Base-by-base conservation (phyloP, 2,888 invertebrate species). In the Drosophila diplacantha region DNA sequence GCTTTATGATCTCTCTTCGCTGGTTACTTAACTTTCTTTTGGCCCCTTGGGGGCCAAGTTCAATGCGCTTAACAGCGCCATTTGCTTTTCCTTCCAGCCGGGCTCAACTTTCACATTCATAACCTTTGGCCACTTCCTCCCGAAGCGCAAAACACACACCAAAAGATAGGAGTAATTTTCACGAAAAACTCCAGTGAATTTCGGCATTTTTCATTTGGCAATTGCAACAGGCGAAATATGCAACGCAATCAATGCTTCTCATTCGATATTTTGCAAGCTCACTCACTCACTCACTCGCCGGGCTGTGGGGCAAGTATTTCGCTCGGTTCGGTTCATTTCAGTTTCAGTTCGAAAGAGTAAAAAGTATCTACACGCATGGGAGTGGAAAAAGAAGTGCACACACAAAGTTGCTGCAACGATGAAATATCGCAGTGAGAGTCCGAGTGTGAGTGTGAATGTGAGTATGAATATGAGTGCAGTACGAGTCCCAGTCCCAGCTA, bases 51-150 rank as follows among this genome's bases (percentile, higher is more conserved):
- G 68, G 67, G 67, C 65, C 62, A 59, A 66, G 80, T 81, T 80
- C 83, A 80, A 79, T 83, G 80, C 79, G 80, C 80, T 75, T 71
- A 62, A 46, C 65, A 58, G 68, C 49, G 63, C 62, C 71, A 49
- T 67, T 43, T 52, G 58, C 63, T 54, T 79, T 66, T 73, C 61
- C 63, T 61, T 68, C 61, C 44, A 31, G 14, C 38, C 76, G 44
- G n/a, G 14, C 46, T 62, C 61, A 80, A 79, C 79, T 79, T 79
- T 79, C 83, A 83, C 83, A 73, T 73, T 78, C 53, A 37, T 60
- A 79, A 79, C 81, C 83, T 78, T 83, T 82, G 69, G 58, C 83
- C 83, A 63, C 71, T 74, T 82, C 75, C 78, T 70, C 62, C 63
- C 56, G 31, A 38, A 31, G 11, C 12, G 18, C 20, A 16, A 41